Percentiles rank a stretch among this genome's conserved stretches.
These are phyloP conservation scores for Paracentrotus lividus DNA, from an alignment of 53 echinoderm and acorn worm species.

Conservation along the genomic window DNA sequence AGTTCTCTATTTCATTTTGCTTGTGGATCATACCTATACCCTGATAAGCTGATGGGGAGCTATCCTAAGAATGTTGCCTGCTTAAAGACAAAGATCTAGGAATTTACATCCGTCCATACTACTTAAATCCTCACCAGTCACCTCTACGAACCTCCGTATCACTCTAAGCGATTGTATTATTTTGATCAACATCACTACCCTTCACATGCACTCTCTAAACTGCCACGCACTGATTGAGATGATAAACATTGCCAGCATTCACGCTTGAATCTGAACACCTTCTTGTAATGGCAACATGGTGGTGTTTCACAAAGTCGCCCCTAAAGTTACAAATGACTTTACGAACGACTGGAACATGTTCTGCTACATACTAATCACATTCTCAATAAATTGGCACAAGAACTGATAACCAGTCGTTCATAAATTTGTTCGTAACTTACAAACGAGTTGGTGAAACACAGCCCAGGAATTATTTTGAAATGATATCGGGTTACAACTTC, in stretches of 20 bases:
- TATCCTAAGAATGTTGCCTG: slow-evolving; percentile 41
- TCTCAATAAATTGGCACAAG: no score
- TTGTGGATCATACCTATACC: slow-evolving; percentile 14
- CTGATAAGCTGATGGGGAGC: neutral
- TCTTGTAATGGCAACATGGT: no score
- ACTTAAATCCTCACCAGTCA: slow-evolving; percentile 25
- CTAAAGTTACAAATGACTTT: no score
- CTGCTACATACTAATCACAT: no score
- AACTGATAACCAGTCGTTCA: no score
- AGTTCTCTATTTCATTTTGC: slow-evolving; percentile 12
- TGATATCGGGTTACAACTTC: neutral
- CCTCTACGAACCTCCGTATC: slow-evolving; percentile 32
- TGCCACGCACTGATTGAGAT: slow-evolving; percentile 41
- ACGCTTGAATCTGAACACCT: neutral
- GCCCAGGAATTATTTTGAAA: neutral
- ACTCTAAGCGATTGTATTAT: slow-evolving; percentile 8
- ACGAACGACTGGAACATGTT: no score
- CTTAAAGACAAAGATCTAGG: slow-evolving; percentile 58
- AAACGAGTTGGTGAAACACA: no score
- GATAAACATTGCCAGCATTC: slow-evolving; percentile 40
- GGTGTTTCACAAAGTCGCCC: no score
- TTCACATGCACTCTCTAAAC: slow-evolving; percentile 13
- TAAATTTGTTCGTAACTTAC: no score
- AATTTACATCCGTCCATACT: slow-evolving; percentile 58
- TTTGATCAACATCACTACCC: slow-evolving; percentile 43